Evolutionary conservation across 2,888 invertebrate genomes (phyloP).

Genomic region (Lasioglossum pauxillum): DNA sequence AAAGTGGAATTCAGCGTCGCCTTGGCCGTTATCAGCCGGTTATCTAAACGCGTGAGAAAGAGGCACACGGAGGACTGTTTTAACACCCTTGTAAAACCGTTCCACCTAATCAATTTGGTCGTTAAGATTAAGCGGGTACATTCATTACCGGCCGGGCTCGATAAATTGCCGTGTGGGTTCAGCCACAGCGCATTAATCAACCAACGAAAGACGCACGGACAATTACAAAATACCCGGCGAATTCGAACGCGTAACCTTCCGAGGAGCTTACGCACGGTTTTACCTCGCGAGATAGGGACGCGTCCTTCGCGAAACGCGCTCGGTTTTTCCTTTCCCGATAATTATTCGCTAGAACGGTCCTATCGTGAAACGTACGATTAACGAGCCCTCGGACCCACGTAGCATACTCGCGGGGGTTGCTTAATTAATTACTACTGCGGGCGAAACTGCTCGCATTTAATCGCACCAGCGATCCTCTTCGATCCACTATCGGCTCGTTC

Average conservation of each 20-base stretch:
- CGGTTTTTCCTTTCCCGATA: constrained; percentile 15
- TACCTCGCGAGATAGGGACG: constrained; percentile 21
- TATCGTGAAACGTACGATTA: background rate
- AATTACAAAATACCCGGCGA: constrained; percentile 13
- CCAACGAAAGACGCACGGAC: background rate
- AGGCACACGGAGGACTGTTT: constrained; percentile 20
- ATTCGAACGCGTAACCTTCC: constrained; percentile 20
- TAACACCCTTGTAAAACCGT: constrained; percentile 34
- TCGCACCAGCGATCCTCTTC: background rate
- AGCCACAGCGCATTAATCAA: constrained; percentile 1
- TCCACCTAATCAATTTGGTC: constrained; percentile 29
- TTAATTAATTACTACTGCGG: background rate
- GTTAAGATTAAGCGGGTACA: constrained; percentile 45
- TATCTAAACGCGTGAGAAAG: constrained; percentile 34
- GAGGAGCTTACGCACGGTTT: background rate
- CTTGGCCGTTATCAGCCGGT: constrained; percentile 46
- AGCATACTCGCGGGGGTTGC: background rate
- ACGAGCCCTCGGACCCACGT: background rate
- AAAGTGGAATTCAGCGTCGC: constrained; percentile 25
- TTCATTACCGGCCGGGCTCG: background rate
- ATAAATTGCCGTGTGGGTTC: background rate
- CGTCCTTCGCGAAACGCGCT: constrained; percentile 32
- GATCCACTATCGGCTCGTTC: background rate
- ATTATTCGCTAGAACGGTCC: background rate
- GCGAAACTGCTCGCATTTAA: constrained; percentile 1